Evolutionary conservation across 2,113 vertebrate genomes (phyloP).

Genomic region (Myrmecobius fasciatus): DNA sequence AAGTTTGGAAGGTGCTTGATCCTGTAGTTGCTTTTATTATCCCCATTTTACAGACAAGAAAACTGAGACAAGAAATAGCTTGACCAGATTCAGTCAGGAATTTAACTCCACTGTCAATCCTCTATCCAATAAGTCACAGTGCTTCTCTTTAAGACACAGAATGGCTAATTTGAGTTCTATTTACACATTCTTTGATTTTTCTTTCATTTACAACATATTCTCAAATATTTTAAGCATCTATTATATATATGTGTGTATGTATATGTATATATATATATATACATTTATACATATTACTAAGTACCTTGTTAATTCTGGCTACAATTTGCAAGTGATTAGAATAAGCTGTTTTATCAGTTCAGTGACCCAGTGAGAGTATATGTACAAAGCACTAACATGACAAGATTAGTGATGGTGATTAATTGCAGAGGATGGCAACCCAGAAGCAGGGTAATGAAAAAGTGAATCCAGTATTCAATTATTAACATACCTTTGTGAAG

Average conservation of each 20-base stretch:
- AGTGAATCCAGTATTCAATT: slow-evolving; percentile 7
- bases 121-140: background rate
- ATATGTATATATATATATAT: background rate
- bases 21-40: background rate
- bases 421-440: slow-evolving; percentile 53
- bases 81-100: background rate
- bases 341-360: slow-evolving; percentile 62
- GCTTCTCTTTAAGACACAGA: background rate
- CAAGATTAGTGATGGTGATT: slow-evolving; percentile 62
- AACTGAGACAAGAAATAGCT: background rate
- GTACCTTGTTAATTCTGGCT: background rate
- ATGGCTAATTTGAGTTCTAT: background rate
- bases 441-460: slow-evolving; percentile 51
- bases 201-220: background rate
- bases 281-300: slow-evolving; percentile 7
- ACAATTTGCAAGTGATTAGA: slow-evolving; percentile 42
- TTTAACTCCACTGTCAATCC: background rate
- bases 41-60: background rate
- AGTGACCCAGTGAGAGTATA: slow-evolving; percentile 57
- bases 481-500: slow-evolving; percentile 50
- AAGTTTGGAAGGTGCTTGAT: background rate
- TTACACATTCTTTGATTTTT: background rate
- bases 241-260: too few relatives aligned
- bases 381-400: background rate
- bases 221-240: slow-evolving; percentile 25